phyloP scores from a whole-genome alignment of 2,113 vertebrate species.

The Odocoileus hemionus region DNA sequence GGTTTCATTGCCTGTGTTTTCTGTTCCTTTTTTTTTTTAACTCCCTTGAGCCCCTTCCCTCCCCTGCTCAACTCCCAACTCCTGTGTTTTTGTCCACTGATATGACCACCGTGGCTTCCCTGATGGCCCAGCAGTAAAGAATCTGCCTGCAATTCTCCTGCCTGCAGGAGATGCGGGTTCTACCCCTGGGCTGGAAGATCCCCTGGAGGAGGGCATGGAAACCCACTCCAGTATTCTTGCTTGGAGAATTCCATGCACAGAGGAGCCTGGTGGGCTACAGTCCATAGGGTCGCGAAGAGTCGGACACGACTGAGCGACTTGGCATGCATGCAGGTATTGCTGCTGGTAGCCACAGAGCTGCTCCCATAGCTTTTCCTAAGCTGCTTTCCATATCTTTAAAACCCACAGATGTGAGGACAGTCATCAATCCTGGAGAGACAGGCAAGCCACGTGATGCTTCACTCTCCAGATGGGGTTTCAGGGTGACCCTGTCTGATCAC shows the following conservation, averaged over 20 bases:
- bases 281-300: background rate
- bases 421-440: background rate
- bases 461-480: slow-evolving; percentile 30
- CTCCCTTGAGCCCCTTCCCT: background rate
- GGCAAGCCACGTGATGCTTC: background rate
- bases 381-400: slow-evolving; percentile 31
- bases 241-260: background rate
- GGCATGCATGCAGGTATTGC: rapidly evolving
- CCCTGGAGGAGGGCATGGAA: background rate
- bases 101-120: background rate
- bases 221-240: background rate
- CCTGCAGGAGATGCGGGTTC: background rate
- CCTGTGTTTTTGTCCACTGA: background rate
- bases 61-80: rapidly evolving
- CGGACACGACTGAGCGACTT: background rate
- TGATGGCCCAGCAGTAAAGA: background rate
- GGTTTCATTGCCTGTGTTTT: background rate
- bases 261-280: background rate
- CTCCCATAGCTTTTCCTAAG: background rate
- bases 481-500: slow-evolving; percentile 43
- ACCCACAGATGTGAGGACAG: background rate
- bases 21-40: background rate
- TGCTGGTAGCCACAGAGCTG: background rate
- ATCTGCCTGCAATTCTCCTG: background rate
- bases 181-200: background rate